Base-by-base conservation (phyloP, 1,140 invertebrate genomes). In the Drosophila ironensis region DNA sequence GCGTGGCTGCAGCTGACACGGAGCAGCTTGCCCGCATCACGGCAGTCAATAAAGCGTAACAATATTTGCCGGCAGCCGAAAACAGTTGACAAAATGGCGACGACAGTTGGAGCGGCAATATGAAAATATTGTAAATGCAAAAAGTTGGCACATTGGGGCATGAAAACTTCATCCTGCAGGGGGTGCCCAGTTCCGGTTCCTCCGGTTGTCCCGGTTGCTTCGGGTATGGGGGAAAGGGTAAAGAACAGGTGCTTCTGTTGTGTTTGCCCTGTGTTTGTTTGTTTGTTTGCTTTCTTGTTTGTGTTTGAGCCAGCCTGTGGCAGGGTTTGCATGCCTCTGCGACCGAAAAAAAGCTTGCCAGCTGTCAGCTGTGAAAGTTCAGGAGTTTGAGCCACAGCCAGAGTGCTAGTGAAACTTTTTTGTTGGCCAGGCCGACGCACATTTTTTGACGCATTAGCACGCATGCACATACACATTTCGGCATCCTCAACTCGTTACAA, bases 401-500 rank as follows among this genome's bases (percentile, higher is more conserved):
- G n/a, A 72, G 50, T 33, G 11, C 30, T 33, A 33, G 11, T 1
- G 11, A 12, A 11, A 33, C 9, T 28, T 28, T 28, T 28, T 12
- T 60, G 72, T 73, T 52, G 72, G 69, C 56, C 63, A 35, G 67
- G 40, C 48, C 56, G 66, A 66, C 78, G 72, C 78, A 84, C 68
- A 81, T 77, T 82, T 81, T 81, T 82, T 84, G 72, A 77, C 78
- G 78, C 74, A 86, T 86, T 84, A 71, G 57, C 70, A 61, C 48
- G 53, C 38, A 8, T 2, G 14, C 7, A 37, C 33, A 37, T 14
- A 61, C 47, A 64, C 60, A 27, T 20, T 22, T 14, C 37, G 28
- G 20, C 25, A 45, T 46, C 17, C 54, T 66, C 64, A 84, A 86
- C 80, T 86, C 57, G 80, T 86, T 86, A 84, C 70, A 86, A 59